These are phyloP conservation scores for Xestia sexstrigata DNA, from an alignment of 2,888 invertebrate species.

Conservation along the genomic window DNA sequence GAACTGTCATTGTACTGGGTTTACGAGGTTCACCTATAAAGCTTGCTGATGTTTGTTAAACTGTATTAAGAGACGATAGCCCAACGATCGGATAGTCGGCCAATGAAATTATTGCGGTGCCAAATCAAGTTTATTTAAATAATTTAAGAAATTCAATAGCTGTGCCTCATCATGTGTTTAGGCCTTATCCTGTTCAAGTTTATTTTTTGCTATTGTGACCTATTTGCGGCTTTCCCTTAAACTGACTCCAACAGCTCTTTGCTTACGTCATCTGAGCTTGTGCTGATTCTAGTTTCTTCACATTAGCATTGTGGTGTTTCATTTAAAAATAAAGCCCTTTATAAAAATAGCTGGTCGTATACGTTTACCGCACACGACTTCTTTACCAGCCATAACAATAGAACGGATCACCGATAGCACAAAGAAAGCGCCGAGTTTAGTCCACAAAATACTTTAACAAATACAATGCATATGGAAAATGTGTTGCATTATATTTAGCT, in stretches of 20 bases:
- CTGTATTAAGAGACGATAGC: not conserved
- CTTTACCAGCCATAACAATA: constrained; percentile 26
- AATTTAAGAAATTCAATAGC: not conserved
- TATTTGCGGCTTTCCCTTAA: not conserved
- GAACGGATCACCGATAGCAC: constrained; percentile 14
- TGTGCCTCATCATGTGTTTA: not conserved
- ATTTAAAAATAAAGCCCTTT: not conserved
- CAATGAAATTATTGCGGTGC: too few relatives aligned
- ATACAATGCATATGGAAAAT: constrained; percentile 46
- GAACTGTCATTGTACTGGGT: not conserved
- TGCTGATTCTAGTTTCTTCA: not conserved
- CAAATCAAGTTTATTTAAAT: not conserved
- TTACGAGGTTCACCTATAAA: not conserved
- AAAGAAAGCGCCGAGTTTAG: constrained; percentile 4
- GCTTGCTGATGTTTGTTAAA: not conserved
- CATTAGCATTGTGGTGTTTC: not conserved
- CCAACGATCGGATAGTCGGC: not conserved
- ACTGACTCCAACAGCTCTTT: not conserved
- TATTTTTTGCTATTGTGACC: not conserved
- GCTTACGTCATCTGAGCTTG: not conserved
- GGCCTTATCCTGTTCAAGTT: not conserved
- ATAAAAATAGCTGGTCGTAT: not conserved
- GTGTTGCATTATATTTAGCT: constrained; percentile 50
- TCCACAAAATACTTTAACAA: constrained; percentile 31
- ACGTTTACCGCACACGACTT: constrained; percentile 1